These are phyloP conservation scores for Eudemis profundana DNA, from an alignment of 2,888 invertebrate genomes.

Conservation along the genomic window DNA sequence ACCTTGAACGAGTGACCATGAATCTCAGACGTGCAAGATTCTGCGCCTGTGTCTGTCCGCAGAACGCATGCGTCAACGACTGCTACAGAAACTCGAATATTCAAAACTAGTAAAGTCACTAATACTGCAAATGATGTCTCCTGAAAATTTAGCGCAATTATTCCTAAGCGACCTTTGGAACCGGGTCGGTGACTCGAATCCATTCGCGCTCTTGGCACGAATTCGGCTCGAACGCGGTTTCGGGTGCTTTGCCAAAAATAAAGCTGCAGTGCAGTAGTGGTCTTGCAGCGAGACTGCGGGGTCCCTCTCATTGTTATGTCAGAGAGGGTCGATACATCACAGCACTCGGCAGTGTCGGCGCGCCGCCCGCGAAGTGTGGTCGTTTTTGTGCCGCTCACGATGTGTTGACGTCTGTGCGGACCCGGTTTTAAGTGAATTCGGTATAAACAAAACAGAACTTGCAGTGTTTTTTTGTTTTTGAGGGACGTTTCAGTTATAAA, in stretches of 20 bases:
- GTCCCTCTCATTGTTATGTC: slow-evolving; percentile 72
- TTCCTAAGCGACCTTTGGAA: slow-evolving; percentile 50
- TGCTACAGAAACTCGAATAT: background rate
- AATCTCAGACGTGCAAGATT: slow-evolving; percentile 39
- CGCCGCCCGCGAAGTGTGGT: slow-evolving; percentile 66
- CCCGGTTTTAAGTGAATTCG: slow-evolving; percentile 26
- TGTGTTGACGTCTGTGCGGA: slow-evolving; percentile 39
- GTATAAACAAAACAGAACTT: slow-evolving; percentile 50
- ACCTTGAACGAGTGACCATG: slow-evolving; percentile 41
- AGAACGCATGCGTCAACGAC: slow-evolving; percentile 34
- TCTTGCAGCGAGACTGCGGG: slow-evolving; percentile 80
- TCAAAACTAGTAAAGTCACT: background rate
- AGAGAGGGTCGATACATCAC: slow-evolving; percentile 68
- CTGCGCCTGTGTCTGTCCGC: slow-evolving; percentile 11
- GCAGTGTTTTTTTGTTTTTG: slow-evolving; percentile 58
- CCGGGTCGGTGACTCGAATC: slow-evolving; percentile 60
- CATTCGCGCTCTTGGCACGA: slow-evolving; percentile 53
- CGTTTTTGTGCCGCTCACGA: slow-evolving; percentile 52
- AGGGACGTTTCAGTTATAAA: slow-evolving; percentile 29
- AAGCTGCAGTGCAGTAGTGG: slow-evolving; percentile 82
- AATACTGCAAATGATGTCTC: slow-evolving; percentile 1
- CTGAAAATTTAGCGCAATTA: slow-evolving; percentile 46
- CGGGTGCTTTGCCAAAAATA: slow-evolving; percentile 80
- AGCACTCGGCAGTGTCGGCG: slow-evolving; percentile 70
- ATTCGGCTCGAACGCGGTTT: slow-evolving; percentile 46